phyloP scores from a whole-genome alignment of 2,888 invertebrate species.

The Lepidocyrtinus sp. region DNA sequence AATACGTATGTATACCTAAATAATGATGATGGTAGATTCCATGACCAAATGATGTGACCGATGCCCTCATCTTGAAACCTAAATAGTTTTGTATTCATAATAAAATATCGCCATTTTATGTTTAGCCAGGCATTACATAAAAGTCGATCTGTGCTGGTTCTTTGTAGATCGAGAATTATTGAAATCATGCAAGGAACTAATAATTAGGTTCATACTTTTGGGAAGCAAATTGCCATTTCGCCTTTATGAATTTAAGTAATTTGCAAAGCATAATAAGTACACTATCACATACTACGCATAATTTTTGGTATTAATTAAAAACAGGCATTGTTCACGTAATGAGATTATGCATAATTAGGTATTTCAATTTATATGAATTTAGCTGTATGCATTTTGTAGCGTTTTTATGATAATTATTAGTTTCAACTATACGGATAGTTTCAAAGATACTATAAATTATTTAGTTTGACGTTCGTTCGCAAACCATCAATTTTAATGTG shows the following conservation, averaged over 20 bases:
- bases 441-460: too few relatives aligned
- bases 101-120: neutral
- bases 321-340: neutral
- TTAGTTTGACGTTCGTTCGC: too few relatives aligned
- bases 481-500: too few relatives aligned
- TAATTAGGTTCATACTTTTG: neutral
- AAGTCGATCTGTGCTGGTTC: neutral
- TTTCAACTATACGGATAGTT: too few relatives aligned
- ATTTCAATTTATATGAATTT: neutral
- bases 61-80: conserved; percentile 59
- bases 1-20: conserved; percentile 37
- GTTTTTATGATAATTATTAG: neutral
- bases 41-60: conserved; percentile 54
- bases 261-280: too few relatives aligned
- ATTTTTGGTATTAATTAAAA: too few relatives aligned
- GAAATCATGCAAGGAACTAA: neutral
- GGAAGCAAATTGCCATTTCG: too few relatives aligned
- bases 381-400: neutral
- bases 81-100: conserved; percentile 48
- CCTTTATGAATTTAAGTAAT: too few relatives aligned
- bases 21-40: conserved; percentile 56
- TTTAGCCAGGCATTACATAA: neutral
- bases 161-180: neutral
- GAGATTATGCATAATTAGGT: neutral
- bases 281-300: too few relatives aligned